Percentiles rank a stretch among this genome's conserved stretches.
Evolutionary conservation across 1,140 invertebrate species (phyloP).

Genomic region (Odontomachus brunneus): DNA sequence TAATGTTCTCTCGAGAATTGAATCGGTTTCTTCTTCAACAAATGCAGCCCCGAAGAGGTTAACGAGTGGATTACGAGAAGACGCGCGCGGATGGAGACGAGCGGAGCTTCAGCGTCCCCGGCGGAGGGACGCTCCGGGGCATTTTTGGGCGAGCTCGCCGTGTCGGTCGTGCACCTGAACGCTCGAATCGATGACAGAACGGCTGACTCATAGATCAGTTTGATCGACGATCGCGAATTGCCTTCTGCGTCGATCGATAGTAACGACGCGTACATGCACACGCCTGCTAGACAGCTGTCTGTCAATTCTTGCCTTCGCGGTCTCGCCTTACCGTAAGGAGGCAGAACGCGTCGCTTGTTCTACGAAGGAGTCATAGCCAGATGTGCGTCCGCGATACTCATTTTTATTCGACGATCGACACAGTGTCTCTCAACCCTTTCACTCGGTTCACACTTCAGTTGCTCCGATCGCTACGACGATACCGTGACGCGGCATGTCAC

Average conservation of each 20-base stretch:
- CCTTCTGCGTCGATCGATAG: constrained; percentile 31
- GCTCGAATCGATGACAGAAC: neutral
- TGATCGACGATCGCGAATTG: constrained; percentile 49
- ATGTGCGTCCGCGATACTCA: constrained; percentile 11
- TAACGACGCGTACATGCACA: neutral
- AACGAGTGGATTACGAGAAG: constrained; percentile 4
- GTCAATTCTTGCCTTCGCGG: constrained; percentile 31
- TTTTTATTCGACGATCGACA: neutral
- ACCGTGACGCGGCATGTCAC: too few species aligned
- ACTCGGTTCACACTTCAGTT: neutral
- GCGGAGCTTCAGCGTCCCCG: too few species aligned
- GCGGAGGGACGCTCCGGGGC: neutral
- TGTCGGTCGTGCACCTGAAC: constrained; percentile 9
- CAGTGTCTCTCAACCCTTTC: neutral
- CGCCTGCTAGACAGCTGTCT: constrained; percentile 3
- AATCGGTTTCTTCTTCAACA: too few species aligned
- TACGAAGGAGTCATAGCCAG: neutral
- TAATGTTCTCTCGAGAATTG: too few species aligned
- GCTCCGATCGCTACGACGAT: neutral
- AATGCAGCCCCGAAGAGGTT: neutral
- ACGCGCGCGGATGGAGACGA: too few species aligned
- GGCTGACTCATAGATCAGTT: constrained; percentile 36
- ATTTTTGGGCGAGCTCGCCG: neutral
- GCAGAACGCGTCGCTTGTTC: constrained; percentile 25
- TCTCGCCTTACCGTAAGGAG: constrained; percentile 33